phyloP scores from a whole-genome alignment of 2,113 vertebrate genomes.

The Cheirogaleus medius region DNA sequence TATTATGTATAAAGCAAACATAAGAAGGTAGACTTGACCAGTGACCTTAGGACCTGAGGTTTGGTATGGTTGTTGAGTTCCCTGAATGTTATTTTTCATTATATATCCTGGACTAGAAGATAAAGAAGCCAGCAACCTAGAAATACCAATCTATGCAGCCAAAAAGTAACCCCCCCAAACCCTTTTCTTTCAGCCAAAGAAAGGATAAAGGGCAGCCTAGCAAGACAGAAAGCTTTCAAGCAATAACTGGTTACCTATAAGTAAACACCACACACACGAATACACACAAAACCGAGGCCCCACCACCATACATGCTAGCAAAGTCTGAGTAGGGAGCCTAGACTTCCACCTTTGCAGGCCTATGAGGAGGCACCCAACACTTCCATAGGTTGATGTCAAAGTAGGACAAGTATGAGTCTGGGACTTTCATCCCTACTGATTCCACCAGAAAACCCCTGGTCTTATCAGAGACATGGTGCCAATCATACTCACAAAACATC shows the following conservation, averaged over 20 bases:
- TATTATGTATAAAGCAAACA: background rate
- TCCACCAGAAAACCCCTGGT: too few species aligned
- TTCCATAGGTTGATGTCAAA: background rate
- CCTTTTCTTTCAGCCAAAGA: background rate
- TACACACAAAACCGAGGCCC: background rate
- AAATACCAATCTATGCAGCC: background rate
- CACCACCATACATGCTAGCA: background rate
- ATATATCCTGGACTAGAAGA: background rate
- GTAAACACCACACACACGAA: background rate
- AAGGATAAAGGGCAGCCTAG: background rate
- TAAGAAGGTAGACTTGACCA: background rate
- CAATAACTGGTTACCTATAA: background rate
- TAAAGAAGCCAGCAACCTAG: background rate
- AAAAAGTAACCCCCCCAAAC: background rate
- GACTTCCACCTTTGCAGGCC: background rate
- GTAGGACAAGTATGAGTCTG: background rate
- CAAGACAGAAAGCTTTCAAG: background rate
- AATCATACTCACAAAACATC: background rate
- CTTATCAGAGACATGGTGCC: background rate
- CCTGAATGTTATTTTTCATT: background rate
- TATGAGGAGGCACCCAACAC: background rate
- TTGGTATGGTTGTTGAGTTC: background rate
- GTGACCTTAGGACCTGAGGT: background rate
- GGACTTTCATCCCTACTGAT: background rate
- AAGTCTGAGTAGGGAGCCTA: background rate